Base-by-base conservation (phyloP, 1,140 invertebrate species). In the Vanessa atalanta region DNA sequence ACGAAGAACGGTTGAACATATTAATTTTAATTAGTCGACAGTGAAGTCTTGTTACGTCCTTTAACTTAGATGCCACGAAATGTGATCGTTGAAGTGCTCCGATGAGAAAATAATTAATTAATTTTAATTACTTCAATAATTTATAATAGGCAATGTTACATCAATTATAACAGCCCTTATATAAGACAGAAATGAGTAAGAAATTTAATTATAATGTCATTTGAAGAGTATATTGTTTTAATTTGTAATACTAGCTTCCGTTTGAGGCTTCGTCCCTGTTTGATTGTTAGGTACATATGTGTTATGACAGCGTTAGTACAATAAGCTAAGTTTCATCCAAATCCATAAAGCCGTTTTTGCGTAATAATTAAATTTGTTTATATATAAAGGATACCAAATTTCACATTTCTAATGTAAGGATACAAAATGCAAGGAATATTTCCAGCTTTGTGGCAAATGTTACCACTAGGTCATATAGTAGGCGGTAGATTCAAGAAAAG, bases 401-500 rank as follows among this genome's bases (percentile, higher is more conserved):
- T 60, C 2, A 26, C 9, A 12, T 57, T 47, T 8, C 15, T 57
- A 70, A 51, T 51, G 15, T 26, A 13, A 68, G 12, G 12, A 61
- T 51, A 15, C 13, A 37, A 61, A 20, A 37, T 37, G 55, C 13
- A 61, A 61, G 16, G 47, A 63, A 48, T 15, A 70, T 70, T 63
- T 63, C 23, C 20, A 65, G 57, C 31, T 31, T 57, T 26, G 53
- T 61, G 14, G 57, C 57, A 61, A 72, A 64, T 55, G 57, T 57
- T 48, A 63, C 20, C 70, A 71, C 72, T 74, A 74, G 77, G 79
- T 75, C 74, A 75, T 78, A 81, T 76, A 74, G 80, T 83, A 80
- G 78, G 78, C 75, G 77, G 73, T 77, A 78, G 77, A 82, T 82
- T 76, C 77, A 82, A 78, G 75, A 78, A 79, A 83, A 88, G 85